Evolutionary conservation across 1,140 invertebrate species (phyloP).

Genomic region (Cotesia chilonis): DNA sequence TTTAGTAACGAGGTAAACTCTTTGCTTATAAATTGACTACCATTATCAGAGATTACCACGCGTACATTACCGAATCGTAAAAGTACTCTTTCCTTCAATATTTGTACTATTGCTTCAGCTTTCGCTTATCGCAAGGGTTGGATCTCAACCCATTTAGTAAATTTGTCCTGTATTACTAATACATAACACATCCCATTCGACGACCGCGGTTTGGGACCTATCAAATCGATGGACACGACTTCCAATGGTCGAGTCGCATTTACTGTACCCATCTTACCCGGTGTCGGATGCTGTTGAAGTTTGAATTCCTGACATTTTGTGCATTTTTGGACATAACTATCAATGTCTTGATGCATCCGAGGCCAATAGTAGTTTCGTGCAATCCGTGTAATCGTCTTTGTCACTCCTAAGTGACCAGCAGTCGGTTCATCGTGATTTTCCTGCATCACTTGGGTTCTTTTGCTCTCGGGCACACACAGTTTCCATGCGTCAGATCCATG

Average conservation of each 20-base stretch:
- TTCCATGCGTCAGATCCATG: slow-evolving; percentile 27
- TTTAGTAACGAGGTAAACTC: background rate
- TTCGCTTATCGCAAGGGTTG: slow-evolving; percentile 44
- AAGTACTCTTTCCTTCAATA: slow-evolving; percentile 47
- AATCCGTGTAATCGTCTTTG: slow-evolving; percentile 39
- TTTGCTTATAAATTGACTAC: background rate
- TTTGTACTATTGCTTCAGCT: slow-evolving; percentile 34
- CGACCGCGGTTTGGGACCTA: slow-evolving; percentile 12
- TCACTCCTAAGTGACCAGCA: slow-evolving; percentile 10
- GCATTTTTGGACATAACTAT: slow-evolving; percentile 37
- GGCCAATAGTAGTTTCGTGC: slow-evolving; percentile 42
- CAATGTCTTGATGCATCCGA: slow-evolving; percentile 22
- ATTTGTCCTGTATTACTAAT: slow-evolving; percentile 32
- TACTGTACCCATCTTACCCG: slow-evolving; percentile 13
- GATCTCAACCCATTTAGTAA: slow-evolving; percentile 34
- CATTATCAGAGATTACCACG: background rate
- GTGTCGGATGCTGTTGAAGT: background rate
- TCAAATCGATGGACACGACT: background rate
- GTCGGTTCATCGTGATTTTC: slow-evolving; percentile 33
- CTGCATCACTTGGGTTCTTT: background rate
- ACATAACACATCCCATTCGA: background rate
- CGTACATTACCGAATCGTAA: slow-evolving; percentile 42
- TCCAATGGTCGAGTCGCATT: slow-evolving; percentile 14
- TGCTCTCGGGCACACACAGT: slow-evolving; percentile 18
- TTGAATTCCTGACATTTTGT: slow-evolving; percentile 5